These are phyloP conservation scores for Aptenodytes forsteri DNA, from an alignment of 2,113 vertebrate species.

Conservation along the genomic window DNA sequence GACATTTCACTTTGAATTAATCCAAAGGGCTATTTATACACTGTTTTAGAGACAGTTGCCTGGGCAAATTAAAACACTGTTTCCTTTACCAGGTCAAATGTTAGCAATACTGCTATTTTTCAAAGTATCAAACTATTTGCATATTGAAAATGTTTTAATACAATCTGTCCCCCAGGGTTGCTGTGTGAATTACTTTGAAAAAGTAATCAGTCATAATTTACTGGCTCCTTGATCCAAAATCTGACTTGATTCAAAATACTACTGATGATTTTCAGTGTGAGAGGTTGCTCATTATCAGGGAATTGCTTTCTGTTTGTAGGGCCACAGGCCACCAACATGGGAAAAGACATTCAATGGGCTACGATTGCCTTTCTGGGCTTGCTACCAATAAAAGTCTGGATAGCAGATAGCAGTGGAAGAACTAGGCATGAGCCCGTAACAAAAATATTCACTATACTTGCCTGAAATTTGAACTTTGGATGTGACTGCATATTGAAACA, in stretches of 20 bases:
- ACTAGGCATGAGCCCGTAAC: fast-evolving
- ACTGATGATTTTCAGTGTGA: not conserved
- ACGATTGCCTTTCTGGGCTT: not conserved
- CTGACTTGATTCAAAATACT: not conserved
- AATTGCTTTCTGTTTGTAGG: not conserved
- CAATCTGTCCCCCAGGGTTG: not conserved
- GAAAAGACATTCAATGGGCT: not conserved
- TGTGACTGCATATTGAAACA: not conserved
- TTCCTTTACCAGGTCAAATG: slow-evolving; percentile 28
- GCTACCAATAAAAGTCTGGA: not conserved
- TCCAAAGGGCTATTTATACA: slow-evolving; percentile 45
- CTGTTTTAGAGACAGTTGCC: slow-evolving; percentile 17
- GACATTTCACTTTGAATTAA: slow-evolving; percentile 65
- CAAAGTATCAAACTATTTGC: slow-evolving; percentile 54
- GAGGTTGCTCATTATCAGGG: not conserved
- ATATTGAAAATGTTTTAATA: slow-evolving; percentile 59
- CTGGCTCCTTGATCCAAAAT: slow-evolving; percentile 13
- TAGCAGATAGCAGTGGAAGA: not conserved
- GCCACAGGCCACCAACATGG: not conserved
- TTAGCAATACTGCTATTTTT: slow-evolving; percentile 53
- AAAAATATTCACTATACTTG: not conserved
- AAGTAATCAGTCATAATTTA: slow-evolving; percentile 35
- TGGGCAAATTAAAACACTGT: slow-evolving; percentile 33
- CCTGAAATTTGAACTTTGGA: not conserved
- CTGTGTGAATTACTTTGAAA: not conserved